phyloP scores from a whole-genome alignment of 2,888 invertebrate genomes.

The Phengaris arion region DNA sequence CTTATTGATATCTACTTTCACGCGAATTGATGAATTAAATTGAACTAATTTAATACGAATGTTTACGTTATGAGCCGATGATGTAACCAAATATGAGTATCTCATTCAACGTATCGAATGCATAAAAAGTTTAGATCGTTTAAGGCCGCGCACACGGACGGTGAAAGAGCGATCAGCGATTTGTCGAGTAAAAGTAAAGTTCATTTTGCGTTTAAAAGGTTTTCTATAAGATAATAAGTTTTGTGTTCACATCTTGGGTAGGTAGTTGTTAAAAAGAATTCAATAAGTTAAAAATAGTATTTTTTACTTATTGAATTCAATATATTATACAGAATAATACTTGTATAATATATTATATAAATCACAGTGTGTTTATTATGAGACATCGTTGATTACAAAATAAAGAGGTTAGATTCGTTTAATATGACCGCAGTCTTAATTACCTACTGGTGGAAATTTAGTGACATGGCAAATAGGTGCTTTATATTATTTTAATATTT shows the following conservation, averaged over 20 bases:
- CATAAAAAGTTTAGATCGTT: background rate
- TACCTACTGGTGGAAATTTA: background rate
- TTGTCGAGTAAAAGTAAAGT: background rate
- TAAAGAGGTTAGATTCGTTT: background rate
- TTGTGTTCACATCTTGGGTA: no score
- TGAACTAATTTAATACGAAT: conserved; percentile 17
- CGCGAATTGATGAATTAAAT: conserved; percentile 16
- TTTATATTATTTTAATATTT: conserved; percentile 24
- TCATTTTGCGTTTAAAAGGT: background rate
- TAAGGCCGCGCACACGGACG: background rate
- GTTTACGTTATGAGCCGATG: conserved; percentile 9
- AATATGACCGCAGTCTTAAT: conserved; percentile 7
- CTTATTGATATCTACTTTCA: conserved; percentile 8
- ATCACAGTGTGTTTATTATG: no score
- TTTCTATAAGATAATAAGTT: no score
- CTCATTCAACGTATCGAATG: background rate
- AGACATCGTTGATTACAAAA: background rate
- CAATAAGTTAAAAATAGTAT: no score
- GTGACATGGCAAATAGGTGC: conserved; percentile 17
- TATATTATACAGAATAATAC: no score
- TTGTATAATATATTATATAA: no score
- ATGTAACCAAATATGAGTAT: background rate
- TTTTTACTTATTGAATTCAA: no score
- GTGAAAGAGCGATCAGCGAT: conserved; percentile 2
- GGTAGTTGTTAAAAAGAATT: no score